Base-by-base conservation (phyloP, 1,140 invertebrate species). In the Papilio helenus region DNA sequence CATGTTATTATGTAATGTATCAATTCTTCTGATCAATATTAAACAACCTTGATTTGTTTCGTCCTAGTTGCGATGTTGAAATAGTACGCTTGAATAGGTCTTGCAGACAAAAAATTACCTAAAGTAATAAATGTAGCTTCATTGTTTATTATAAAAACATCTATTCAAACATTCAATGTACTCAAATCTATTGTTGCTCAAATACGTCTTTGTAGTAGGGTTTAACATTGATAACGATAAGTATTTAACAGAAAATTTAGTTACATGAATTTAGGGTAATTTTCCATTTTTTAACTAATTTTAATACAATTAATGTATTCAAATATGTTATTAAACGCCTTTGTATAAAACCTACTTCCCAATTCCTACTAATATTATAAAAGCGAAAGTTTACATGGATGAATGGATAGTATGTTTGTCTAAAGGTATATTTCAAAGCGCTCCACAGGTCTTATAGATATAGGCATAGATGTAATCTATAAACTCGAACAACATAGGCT, bases 1-100 rank as follows among this genome's bases (percentile, higher is more conserved):
- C 61, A 68, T 68, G 1, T 68, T 16, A 16, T 16, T 5, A 3
- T 68, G 61, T 29, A 68, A 68, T 68, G 61, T 29, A 68, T 26
- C 58, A 29, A 10, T 61, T 61, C 58, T 26, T 26, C 10, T 26
- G 20, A 58, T 61, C 23, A 61, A 26, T 12, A 61, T 61, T 61
- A 61, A 14, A 23, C 18, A 18, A 61, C 58, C 20, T 61, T 61
- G 23, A 61, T 14, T 61, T 29, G 26, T 68, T 68, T 68, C 26
- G 61, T 68, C 61, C 26, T 68, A 29, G 26, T 29, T 68, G 12
- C 14, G 26, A 68, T 68, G 61, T 68, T 68, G 61, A 34, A 68
- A 68, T 29, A 68, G 23, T 68, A 68, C 14, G 61, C 51, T 55
- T 55, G 51, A 55, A 55, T 55, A 55, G n/a, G n/a, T 55, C 51